Conservation (phyloP, 2,113 vertebrate genomes). For the Cacatua alba region DNA sequence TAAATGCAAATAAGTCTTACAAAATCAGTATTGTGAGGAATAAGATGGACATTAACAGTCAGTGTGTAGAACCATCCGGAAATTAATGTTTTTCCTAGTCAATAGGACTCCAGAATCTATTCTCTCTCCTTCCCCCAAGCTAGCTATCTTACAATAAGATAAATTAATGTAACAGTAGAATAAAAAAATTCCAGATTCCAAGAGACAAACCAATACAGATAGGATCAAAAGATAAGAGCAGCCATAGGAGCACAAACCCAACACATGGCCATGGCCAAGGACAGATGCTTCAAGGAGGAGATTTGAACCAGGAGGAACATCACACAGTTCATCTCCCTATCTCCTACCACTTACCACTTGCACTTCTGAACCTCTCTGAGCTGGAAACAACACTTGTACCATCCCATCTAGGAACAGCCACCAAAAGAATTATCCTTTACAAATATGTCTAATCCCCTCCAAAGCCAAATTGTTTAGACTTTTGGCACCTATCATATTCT, state of each 20-base stretch:
- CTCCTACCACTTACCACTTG: fast-evolving
- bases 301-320: neutral
- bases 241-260: neutral
- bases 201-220: neutral
- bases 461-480: neutral
- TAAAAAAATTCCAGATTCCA: neutral
- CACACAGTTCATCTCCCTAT: neutral
- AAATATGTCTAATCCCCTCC: neutral
- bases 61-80: neutral
- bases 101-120: neutral
- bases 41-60: neutral
- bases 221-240: neutral
- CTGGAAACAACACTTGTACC: neutral
- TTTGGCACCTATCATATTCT: neutral
- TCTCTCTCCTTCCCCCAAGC: neutral
- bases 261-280: fast-evolving
- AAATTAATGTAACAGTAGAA: neutral
- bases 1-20: neutral
- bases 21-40: neutral
- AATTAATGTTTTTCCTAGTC: neutral
- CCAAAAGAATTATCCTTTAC: neutral
- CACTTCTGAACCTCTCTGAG: neutral
- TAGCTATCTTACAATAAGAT: neutral
- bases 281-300: neutral
- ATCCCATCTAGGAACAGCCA: neutral